Conservation (phyloP, 1,140 invertebrate species). For the Sesamia nonagrioides region DNA sequence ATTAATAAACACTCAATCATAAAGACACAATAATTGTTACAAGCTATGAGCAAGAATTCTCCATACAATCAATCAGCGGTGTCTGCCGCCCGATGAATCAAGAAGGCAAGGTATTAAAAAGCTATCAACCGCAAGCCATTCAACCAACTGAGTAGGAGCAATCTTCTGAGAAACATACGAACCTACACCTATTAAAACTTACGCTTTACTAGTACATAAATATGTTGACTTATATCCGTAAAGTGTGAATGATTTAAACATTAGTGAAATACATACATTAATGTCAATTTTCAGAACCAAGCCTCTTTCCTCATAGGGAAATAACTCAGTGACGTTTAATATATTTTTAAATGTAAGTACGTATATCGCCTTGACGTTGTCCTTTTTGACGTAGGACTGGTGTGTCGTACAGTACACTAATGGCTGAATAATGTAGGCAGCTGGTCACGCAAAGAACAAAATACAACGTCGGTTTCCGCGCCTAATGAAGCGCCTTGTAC, state of each 20-base stretch:
- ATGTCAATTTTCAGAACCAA: neutral
- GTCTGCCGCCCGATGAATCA: slow-evolving; percentile 55
- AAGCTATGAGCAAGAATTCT: slow-evolving; percentile 14
- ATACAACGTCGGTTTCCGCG: slow-evolving; percentile 59
- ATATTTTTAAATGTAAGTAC: slow-evolving; percentile 12
- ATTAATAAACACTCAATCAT: slow-evolving; percentile 35
- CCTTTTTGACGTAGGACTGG: slow-evolving; percentile 19
- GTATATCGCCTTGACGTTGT: slow-evolving; percentile 8
- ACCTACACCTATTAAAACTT: slow-evolving; percentile 18
- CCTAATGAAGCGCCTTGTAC: slow-evolving; percentile 58
- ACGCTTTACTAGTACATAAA: slow-evolving; percentile 7
- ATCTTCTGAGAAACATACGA: slow-evolving; percentile 13
- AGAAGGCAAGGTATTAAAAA: slow-evolving; percentile 59
- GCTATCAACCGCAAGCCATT: slow-evolving; percentile 54
- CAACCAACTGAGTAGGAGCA: slow-evolving; percentile 12
- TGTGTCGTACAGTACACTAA: slow-evolving; percentile 56
- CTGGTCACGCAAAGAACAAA: slow-evolving; percentile 66
- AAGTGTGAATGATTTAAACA: neutral
- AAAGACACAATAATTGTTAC: slow-evolving; percentile 31
- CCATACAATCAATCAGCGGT: slow-evolving; percentile 58
- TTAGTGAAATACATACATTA: neutral
- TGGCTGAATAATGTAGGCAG: slow-evolving; percentile 66
- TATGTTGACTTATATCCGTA: neutral
- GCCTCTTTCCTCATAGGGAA: neutral
- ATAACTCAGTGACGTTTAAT: slow-evolving; percentile 17